Evolutionary conservation across 1,140 invertebrate species (phyloP).

Genomic region (Stegodyphus mimosarum): DNA sequence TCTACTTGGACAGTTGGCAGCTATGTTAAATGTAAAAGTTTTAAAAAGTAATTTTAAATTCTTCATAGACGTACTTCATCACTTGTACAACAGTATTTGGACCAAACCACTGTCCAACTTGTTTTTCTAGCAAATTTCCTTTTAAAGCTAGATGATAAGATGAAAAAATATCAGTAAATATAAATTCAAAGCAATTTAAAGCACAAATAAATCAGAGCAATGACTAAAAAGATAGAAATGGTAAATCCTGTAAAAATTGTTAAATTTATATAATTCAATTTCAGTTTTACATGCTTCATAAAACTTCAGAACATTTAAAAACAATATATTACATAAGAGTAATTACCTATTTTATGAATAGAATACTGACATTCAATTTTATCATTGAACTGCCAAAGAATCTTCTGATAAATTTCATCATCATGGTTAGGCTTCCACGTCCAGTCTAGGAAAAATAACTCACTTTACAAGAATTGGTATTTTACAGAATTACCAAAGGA

Average conservation of each 20-base stretch:
- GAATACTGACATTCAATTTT: slow-evolving; percentile 88
- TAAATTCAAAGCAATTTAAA: neutral
- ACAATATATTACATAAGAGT: neutral
- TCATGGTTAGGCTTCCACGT: slow-evolving; percentile 72
- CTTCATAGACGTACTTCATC: slow-evolving; percentile 79
- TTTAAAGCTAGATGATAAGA: slow-evolving; percentile 26
- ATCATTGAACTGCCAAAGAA: slow-evolving; percentile 92
- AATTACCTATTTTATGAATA: slow-evolving; percentile 88
- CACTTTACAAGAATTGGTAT: too few relatives aligned
- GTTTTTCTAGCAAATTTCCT: slow-evolving; percentile 42
- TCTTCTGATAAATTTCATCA: slow-evolving; percentile 85
- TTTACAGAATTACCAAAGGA: too few relatives aligned
- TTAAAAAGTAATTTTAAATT: neutral
- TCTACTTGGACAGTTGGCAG: too few relatives aligned
- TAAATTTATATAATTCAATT: too few relatives aligned
- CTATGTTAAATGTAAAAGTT: neutral
- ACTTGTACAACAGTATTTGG: slow-evolving; percentile 99
- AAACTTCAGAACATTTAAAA: neutral
- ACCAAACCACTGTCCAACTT: slow-evolving; percentile 96
- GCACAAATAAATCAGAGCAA: neutral
- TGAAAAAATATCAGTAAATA: neutral
- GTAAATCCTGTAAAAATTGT: neutral
- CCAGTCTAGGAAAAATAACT: slow-evolving; percentile 73
- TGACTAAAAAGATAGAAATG: neutral
- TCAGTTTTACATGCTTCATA: too few relatives aligned